phyloP scores from a whole-genome alignment of 2,888 invertebrate genomes.

The Nemapogon koenigi region DNA sequence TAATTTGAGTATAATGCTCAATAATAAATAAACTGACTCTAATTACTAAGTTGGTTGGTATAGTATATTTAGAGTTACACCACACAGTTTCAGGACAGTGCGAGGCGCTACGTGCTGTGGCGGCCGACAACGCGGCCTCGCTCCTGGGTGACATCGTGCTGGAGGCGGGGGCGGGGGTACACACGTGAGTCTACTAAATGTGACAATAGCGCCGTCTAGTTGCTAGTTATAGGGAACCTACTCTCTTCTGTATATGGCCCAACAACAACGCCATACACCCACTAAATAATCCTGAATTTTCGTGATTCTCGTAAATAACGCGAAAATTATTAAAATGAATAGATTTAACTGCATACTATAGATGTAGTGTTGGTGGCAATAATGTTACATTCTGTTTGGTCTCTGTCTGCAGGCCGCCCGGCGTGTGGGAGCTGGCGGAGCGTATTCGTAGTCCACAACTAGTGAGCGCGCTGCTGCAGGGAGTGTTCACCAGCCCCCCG shows the following conservation, averaged over 20 bases:
- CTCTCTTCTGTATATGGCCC: too few relatives aligned
- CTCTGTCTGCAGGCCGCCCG: background rate
- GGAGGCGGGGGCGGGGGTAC: slow-evolving; percentile 22
- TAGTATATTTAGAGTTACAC: too few relatives aligned
- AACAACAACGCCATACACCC: too few relatives aligned
- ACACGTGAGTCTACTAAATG: background rate
- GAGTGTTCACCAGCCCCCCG: slow-evolving; percentile 67
- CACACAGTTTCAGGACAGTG: too few relatives aligned
- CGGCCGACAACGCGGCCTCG: slow-evolving; percentile 87
- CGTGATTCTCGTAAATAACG: too few relatives aligned
- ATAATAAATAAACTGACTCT: too few relatives aligned
- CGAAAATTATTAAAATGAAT: too few relatives aligned
- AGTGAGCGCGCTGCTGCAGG: slow-evolving; percentile 72
- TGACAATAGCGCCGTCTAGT: background rate
- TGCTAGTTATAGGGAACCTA: too few relatives aligned
- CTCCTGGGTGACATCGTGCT: slow-evolving; percentile 84
- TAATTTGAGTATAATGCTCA: too few relatives aligned
- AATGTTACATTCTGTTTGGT: background rate
- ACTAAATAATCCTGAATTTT: too few relatives aligned
- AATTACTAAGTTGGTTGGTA: too few relatives aligned
- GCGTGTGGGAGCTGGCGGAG: background rate
- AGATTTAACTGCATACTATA: background rate
- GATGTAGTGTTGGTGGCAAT: background rate
- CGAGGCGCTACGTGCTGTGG: too few relatives aligned
- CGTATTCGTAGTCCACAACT: slow-evolving; percentile 41